These are phyloP conservation scores for Cephus pulcher DNA, from an alignment of 2,888 invertebrate genomes.

Conservation along the genomic window DNA sequence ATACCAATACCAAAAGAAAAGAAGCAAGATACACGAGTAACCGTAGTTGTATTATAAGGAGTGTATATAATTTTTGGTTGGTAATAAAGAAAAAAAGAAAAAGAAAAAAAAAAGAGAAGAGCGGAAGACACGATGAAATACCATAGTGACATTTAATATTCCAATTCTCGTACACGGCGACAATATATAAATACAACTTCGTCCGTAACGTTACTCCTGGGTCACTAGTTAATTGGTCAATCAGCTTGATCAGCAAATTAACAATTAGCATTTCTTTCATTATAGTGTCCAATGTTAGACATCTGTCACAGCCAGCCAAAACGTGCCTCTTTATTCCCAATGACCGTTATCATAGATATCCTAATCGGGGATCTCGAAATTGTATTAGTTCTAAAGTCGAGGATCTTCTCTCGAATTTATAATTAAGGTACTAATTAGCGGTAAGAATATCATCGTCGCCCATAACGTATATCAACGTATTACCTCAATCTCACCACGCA, in stretches of 20 bases:
- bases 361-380: slow-evolving; percentile 7
- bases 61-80: background rate
- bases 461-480: background rate
- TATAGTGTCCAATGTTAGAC: slow-evolving; percentile 37
- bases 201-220: slow-evolving; percentile 26
- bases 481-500: background rate
- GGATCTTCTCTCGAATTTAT: slow-evolving; percentile 2
- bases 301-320: slow-evolving; percentile 60
- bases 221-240: slow-evolving; percentile 26
- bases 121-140: slow-evolving; percentile 32
- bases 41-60: background rate
- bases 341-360: background rate
- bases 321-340: slow-evolving; percentile 14
- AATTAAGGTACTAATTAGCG: slow-evolving; percentile 12
- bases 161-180: slow-evolving; percentile 42
- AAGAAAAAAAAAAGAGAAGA: slow-evolving; percentile 4
- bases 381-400: slow-evolving; percentile 6
- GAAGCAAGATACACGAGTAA: background rate
- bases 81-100: slow-evolving; percentile 13
- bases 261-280: slow-evolving; percentile 30
- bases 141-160: slow-evolving; percentile 48
- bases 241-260: slow-evolving; percentile 23
- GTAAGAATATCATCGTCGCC: slow-evolving; percentile 17
- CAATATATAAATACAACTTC: slow-evolving; percentile 46
- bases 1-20: background rate